phyloP scores from a whole-genome alignment of 2,113 vertebrate species.

The Eretmochelys imbricata region DNA sequence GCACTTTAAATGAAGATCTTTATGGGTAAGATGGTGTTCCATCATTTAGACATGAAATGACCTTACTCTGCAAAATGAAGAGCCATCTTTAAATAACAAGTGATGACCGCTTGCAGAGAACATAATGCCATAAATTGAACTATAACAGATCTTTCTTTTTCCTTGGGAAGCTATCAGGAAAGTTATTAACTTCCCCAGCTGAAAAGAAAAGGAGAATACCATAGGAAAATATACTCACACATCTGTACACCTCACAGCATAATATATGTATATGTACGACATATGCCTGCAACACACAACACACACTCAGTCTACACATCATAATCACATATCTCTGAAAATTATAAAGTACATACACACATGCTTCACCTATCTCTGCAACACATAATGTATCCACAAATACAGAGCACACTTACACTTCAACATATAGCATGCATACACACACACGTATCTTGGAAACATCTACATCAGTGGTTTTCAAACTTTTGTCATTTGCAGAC shows the following conservation, averaged over 20 bases:
- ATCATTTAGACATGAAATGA: slow-evolving; percentile 72
- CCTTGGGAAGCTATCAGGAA: slow-evolving; percentile 40
- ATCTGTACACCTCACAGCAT: background rate
- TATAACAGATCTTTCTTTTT: slow-evolving; percentile 17
- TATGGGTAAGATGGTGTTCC: slow-evolving; percentile 66
- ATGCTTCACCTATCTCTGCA: background rate
- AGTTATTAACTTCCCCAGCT: slow-evolving; percentile 33
- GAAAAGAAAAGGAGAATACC: background rate
- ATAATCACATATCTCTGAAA: background rate
- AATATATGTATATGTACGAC: background rate
- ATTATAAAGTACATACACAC: accelerated
- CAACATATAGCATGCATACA: background rate
- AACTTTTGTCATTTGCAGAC: background rate
- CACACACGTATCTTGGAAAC: background rate
- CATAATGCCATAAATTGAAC: slow-evolving; percentile 36
- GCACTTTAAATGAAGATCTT: slow-evolving; percentile 77
- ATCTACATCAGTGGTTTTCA: background rate
- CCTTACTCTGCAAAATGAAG: slow-evolving; percentile 75
- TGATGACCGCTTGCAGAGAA: slow-evolving; percentile 68
- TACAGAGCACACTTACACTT: background rate
- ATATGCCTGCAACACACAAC: background rate
- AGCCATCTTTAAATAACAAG: slow-evolving; percentile 74
- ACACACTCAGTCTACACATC: background rate
- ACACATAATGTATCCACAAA: background rate
- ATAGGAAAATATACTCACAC: background rate